phyloP scores from a whole-genome alignment of 2,113 vertebrate genomes.

The Chascanopsetta lugubris region DNA sequence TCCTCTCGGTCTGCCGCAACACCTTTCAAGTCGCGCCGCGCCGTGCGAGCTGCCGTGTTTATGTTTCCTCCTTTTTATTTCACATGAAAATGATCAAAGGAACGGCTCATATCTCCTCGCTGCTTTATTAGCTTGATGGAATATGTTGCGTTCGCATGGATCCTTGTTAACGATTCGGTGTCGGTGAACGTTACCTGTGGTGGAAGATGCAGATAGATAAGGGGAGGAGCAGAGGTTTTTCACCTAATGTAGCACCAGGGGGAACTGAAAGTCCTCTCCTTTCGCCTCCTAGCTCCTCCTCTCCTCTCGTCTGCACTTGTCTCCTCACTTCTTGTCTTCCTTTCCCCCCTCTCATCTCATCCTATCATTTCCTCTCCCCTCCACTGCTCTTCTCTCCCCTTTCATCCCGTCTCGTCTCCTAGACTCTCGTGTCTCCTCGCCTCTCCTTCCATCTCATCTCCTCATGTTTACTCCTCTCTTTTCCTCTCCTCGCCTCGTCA shows the following conservation, averaged over 20 bases:
- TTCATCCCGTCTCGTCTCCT: no score
- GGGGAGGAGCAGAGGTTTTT: slow-evolving; percentile 49
- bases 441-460: background rate
- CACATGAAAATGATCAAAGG: slow-evolving; percentile 43
- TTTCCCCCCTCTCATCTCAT: background rate
- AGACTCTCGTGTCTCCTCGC: no score
- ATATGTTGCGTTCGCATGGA: slow-evolving; percentile 50
- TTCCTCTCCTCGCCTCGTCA: no score
- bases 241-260: slow-evolving; percentile 39
- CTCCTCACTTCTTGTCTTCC: slow-evolving; percentile 37
- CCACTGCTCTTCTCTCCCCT: no score
- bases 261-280: slow-evolving; percentile 18
- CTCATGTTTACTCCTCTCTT: no score
- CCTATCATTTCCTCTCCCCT: no score
- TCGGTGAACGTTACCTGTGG: slow-evolving; percentile 54
- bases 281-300: background rate
- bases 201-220: slow-evolving; percentile 55
- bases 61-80: slow-evolving; percentile 30
- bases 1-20: slow-evolving; percentile 23
- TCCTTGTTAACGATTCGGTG: slow-evolving; percentile 54
- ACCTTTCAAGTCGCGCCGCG: slow-evolving; percentile 51
- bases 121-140: slow-evolving; percentile 51
- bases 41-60: slow-evolving; percentile 24
- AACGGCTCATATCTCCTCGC: slow-evolving; percentile 43
- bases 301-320: background rate